Percentiles rank a stretch among this genome's conserved stretches.
phyloP scores from a whole-genome alignment of 2,888 invertebrate species.

The Agrilus biguttatus region DNA sequence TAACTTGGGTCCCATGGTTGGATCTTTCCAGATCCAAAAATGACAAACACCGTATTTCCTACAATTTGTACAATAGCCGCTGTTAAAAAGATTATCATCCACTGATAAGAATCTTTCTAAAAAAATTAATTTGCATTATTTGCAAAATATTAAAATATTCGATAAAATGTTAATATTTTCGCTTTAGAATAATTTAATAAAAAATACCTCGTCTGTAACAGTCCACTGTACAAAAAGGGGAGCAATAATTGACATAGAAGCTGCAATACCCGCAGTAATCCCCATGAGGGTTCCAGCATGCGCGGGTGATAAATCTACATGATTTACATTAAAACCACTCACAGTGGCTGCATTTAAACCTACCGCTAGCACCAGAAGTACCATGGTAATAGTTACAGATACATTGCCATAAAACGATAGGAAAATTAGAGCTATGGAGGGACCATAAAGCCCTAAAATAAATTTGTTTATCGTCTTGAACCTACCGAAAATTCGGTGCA shows the following conservation, averaged over 20 bases:
- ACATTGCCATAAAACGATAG: constrained; percentile 39
- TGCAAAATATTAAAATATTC: no score
- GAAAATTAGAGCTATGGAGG: constrained; percentile 45
- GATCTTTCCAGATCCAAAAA: constrained; percentile 49
- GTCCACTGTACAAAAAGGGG: constrained; percentile 59
- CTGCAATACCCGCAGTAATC: constrained; percentile 66
- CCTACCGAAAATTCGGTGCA: no score
- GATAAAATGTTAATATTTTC: no score
- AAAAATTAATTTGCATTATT: constrained; percentile 12
- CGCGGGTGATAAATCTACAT: constrained; percentile 73
- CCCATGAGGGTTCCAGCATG: constrained; percentile 77
- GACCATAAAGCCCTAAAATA: constrained; percentile 47
- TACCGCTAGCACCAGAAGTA: constrained; percentile 54
- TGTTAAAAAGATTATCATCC: constrained; percentile 63
- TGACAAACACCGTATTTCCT: constrained; percentile 52
- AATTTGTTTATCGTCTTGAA: no score
- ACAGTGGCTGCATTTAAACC: constrained; percentile 63
- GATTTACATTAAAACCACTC: constrained; percentile 66
- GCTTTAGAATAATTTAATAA: no score
- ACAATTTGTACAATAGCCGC: constrained; percentile 54
- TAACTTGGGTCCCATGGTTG: constrained; percentile 57
- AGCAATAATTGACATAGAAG: constrained; percentile 64
- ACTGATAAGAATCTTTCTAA: constrained; percentile 48
- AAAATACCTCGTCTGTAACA: constrained; percentile 48
- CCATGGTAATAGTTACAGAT: constrained; percentile 39